Conservation (phyloP, 2,797 vertebrate species). For the Lithobates pipiens region DNA sequence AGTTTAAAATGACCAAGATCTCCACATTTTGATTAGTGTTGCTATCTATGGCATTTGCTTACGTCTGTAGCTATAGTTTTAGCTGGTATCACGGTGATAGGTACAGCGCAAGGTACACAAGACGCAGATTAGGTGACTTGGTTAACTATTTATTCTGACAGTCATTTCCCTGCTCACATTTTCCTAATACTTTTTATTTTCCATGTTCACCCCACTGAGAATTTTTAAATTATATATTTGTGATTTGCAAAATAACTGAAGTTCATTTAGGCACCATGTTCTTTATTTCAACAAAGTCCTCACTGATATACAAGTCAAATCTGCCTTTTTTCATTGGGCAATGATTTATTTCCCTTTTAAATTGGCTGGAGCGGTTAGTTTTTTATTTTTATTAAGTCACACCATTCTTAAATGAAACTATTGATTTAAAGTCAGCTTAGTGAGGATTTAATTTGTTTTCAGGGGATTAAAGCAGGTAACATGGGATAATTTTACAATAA, state of each 20-base stretch:
- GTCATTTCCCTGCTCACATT: conserved; percentile 24
- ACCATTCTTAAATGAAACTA: conserved; percentile 98
- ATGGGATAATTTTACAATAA: conserved; percentile 94
- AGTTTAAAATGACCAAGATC: not conserved
- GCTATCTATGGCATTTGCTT: not conserved
- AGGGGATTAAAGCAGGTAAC: conserved; percentile 97
- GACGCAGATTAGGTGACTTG: conserved; percentile 16
- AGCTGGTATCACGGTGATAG: conserved; percentile 20
- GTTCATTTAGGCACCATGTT: conserved; percentile 80
- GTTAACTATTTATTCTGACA: conserved; percentile 1
- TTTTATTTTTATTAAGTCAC: conserved; percentile 99
- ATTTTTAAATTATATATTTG: conserved; percentile 78
- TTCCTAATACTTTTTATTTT: conserved; percentile 42
- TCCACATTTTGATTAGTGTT: not conserved
- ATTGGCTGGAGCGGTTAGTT: conserved; percentile 95
- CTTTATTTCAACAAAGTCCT: conserved; percentile 77
- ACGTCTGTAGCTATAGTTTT: not conserved
- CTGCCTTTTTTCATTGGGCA: conserved; percentile 89
- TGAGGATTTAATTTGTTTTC: conserved; percentile 99
- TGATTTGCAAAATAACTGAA: conserved; percentile 79
- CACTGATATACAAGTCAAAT: conserved; percentile 97
- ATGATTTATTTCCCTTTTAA: conserved; percentile 97
- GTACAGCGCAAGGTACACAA: not conserved
- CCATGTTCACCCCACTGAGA: conserved; percentile 61
- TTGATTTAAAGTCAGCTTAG: conserved; percentile 98